These are phyloP conservation scores for Hetaerina americana DNA, from an alignment of 1,140 invertebrate genomes.

Conservation along the genomic window DNA sequence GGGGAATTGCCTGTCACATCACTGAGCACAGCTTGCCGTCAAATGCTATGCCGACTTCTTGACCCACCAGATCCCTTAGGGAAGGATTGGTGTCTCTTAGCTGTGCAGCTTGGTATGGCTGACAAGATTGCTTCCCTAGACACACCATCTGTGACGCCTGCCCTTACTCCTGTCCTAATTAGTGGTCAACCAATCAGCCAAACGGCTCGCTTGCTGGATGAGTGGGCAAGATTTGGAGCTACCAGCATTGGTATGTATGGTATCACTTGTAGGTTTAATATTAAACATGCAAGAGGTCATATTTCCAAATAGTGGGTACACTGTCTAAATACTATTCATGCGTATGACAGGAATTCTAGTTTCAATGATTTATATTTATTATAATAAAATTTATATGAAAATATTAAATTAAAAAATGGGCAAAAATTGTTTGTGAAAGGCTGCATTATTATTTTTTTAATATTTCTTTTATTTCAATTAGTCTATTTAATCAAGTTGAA, in stretches of 20 bases:
- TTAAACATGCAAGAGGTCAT: neutral
- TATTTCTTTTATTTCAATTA: no score
- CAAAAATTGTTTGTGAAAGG: no score
- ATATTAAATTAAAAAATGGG: no score
- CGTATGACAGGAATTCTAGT: no score
- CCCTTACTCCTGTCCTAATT: conserved; percentile 7
- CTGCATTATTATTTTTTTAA: no score
- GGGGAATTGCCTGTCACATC: conserved; percentile 26
- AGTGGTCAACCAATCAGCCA: conserved; percentile 22
- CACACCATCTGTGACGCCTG: conserved; percentile 23
- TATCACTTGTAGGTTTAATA: neutral
- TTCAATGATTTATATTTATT: no score
- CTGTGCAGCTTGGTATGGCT: conserved; percentile 52
- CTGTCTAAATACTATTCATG: no score
- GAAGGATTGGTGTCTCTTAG: conserved; percentile 69
- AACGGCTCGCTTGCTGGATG: conserved; percentile 34
- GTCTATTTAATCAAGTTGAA: no score
- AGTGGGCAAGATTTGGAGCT: conserved; percentile 32
- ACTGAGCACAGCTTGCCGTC: conserved; percentile 33
- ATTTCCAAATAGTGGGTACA: no score
- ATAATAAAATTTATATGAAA: no score
- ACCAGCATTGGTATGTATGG: conserved; percentile 27
- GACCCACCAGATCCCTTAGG: conserved; percentile 68
- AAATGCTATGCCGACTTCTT: conserved; percentile 44
- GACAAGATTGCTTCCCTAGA: conserved; percentile 39